Evolutionary conservation across 2,888 invertebrate species (phyloP).

Genomic region (Drosophila rubida): DNA sequence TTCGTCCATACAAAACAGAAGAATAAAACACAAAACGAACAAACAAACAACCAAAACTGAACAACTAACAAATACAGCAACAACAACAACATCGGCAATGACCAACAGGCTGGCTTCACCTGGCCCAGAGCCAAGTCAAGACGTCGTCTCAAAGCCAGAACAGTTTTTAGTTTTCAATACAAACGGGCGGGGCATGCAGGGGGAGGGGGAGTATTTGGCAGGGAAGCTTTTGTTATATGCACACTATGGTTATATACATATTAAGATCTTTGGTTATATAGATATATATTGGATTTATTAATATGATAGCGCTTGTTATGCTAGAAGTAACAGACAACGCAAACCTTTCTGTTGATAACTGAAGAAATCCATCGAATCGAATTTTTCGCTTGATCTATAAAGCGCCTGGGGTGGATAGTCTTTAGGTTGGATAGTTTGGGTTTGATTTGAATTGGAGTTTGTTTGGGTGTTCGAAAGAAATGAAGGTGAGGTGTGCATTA

Average conservation of each 20-base stretch:
- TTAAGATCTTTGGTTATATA: conserved; percentile 28
- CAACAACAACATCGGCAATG: conserved; percentile 7
- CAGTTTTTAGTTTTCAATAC: conserved; percentile 3
- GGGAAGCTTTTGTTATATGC: conserved; percentile 14
- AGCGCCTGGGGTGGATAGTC: conserved; percentile 86
- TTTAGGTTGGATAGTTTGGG: conserved; percentile 53
- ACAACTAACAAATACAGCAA: conserved; percentile 25
- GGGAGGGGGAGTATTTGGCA: conserved; percentile 18
- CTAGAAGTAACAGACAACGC: conserved; percentile 67
- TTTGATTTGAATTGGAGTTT: no score
- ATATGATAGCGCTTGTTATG: conserved; percentile 45
- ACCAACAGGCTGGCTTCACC: conserved; percentile 13
- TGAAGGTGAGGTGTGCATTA: conserved; percentile 54
- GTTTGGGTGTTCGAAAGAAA: conserved; percentile 14
- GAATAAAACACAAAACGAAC: conserved; percentile 26
- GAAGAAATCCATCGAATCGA: conserved; percentile 87
- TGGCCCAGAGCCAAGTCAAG: conserved; percentile 6
- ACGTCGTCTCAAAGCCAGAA: background rate
- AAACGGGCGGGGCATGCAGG: conserved; percentile 28
- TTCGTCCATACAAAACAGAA: conserved; percentile 29
- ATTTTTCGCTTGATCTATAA: conserved; percentile 88
- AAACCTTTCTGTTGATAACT: conserved; percentile 84
- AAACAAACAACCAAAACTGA: conserved; percentile 19
- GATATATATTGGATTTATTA: background rate
- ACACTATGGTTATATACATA: conserved; percentile 15